Evolutionary conservation across 2,797 vertebrate genomes (phyloP).

Genomic region (Molothrus ater): DNA sequence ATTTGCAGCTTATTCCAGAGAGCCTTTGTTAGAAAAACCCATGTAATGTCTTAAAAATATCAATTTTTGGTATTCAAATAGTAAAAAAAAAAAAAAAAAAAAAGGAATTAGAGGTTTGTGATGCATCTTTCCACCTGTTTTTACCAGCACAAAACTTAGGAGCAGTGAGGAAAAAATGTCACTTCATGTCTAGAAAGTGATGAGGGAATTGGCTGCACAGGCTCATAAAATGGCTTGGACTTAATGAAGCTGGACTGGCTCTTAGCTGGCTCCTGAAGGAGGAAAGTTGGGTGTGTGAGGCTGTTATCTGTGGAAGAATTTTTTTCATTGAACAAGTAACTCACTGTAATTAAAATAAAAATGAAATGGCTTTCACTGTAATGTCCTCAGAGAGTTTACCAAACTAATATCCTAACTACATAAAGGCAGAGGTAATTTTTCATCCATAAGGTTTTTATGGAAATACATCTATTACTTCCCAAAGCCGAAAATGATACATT

Average conservation of each 20-base stretch:
- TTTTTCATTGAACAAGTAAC: constrained; percentile 63
- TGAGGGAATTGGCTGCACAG: constrained; percentile 25
- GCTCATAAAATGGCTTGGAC: constrained; percentile 33
- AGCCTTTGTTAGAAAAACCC: constrained; percentile 33
- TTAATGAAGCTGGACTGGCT: constrained; percentile 24
- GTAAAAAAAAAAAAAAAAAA: constrained; percentile 33
- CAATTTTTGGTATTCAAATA: constrained; percentile 4
- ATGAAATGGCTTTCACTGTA: constrained; percentile 65
- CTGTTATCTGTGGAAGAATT: constrained; percentile 7
- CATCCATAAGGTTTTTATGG: constrained; percentile 62
- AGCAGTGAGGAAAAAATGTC: constrained; percentile 39
- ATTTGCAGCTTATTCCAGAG: constrained; percentile 1
- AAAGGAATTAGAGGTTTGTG: background rate
- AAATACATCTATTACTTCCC: constrained; percentile 52
- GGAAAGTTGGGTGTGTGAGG: background rate
- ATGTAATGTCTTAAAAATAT: background rate
- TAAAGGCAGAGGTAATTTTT: constrained; percentile 62
- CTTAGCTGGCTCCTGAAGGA: constrained; percentile 26
- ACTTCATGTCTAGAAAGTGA: constrained; percentile 50
- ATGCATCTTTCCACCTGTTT: constrained; percentile 4
- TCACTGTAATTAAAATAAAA: constrained; percentile 75
- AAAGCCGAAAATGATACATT: constrained; percentile 21
- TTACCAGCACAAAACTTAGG: background rate
- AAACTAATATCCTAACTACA: constrained; percentile 28
- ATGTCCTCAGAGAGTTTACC: constrained; percentile 62